A percentile compares a stretch with the other conserved stretches of the same genome.
Conservation (phyloP, 30 jellyfish, hydroid and myxozoan genomes). For the Aurelia aurita complex sp. Pacific region DNA sequence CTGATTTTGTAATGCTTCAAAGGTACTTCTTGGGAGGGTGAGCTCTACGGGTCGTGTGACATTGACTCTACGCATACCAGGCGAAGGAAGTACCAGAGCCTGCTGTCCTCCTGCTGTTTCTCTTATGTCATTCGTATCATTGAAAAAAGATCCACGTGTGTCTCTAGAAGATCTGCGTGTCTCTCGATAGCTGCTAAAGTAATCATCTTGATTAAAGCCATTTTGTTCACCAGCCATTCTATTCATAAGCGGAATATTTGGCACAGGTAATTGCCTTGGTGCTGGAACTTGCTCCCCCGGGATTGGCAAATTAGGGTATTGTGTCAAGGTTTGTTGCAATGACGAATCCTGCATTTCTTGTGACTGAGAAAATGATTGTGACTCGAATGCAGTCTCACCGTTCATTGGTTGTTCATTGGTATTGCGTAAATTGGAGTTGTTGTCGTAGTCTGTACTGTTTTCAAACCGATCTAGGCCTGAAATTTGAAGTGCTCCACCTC, state of each 20-base stretch:
- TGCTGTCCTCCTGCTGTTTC: not conserved
- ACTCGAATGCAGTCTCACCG: not conserved
- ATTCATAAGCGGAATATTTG: not conserved
- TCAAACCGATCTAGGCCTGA: not conserved
- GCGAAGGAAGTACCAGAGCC: conserved; percentile 1
- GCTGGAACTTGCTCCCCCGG: not conserved
- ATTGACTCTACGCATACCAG: not conserved
- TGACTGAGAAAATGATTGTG: not conserved
- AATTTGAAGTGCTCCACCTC: not conserved
- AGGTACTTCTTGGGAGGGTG: conserved; percentile 29
- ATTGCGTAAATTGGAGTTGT: not conserved
- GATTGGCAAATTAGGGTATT: conserved; percentile 19
- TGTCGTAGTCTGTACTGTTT: not conserved
- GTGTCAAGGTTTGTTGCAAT: not conserved
- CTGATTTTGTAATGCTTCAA: conserved; percentile 26
- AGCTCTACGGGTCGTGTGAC: conserved; percentile 34
- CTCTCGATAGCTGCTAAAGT: not conserved
- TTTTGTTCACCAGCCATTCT: not conserved
- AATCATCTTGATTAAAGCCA: too few species aligned
- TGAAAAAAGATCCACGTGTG: not conserved
- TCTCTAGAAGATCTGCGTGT: conserved; percentile 11
- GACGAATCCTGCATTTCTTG: not conserved
- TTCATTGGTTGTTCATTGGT: not conserved
- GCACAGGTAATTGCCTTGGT: conserved; percentile 23
- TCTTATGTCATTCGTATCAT: not conserved